A percentile compares a stretch with the other conserved stretches of the same genome.
Evolutionary conservation across 1,140 invertebrate genomes (phyloP).

Genomic region (Anadara kagoshimensis): DNA sequence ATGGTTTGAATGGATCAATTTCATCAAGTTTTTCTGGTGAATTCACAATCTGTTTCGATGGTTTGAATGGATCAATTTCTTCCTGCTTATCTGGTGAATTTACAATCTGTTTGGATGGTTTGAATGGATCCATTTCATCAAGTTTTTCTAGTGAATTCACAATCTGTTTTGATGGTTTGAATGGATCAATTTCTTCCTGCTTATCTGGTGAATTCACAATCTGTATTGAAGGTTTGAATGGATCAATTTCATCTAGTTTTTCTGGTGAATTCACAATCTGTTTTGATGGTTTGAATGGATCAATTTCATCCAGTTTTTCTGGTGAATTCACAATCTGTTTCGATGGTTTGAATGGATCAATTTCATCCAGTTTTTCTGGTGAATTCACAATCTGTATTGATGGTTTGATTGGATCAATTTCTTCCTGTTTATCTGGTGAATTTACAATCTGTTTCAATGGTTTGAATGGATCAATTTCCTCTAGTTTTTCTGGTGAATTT

Average conservation of each 20-base stretch:
- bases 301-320: constrained; percentile 21
- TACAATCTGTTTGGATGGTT: background rate
- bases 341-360: constrained; percentile 12
- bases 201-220: constrained; percentile 11
- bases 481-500: too few relatives aligned
- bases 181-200: constrained; percentile 6
- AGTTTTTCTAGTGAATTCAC: constrained; percentile 6
- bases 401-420: too few relatives aligned
- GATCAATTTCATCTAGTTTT: background rate
- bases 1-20: constrained; percentile 30
- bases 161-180: constrained; percentile 10
- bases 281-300: constrained; percentile 27
- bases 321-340: background rate
- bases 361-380: constrained; percentile 3
- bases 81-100: background rate
- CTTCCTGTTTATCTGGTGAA: too few relatives aligned
- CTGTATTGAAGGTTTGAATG: constrained; percentile 25
- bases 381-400: too few relatives aligned
- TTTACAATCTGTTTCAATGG: too few relatives aligned
- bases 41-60: background rate
- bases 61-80: constrained; percentile 3
- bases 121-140: too few relatives aligned
- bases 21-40: constrained; percentile 4
- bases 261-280: background rate
- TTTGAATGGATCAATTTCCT: too few relatives aligned